Percentiles rank a stretch among this genome's conserved stretches.
Conservation (phyloP, 2,888 invertebrate species). For the Synergus japonicus region DNA sequence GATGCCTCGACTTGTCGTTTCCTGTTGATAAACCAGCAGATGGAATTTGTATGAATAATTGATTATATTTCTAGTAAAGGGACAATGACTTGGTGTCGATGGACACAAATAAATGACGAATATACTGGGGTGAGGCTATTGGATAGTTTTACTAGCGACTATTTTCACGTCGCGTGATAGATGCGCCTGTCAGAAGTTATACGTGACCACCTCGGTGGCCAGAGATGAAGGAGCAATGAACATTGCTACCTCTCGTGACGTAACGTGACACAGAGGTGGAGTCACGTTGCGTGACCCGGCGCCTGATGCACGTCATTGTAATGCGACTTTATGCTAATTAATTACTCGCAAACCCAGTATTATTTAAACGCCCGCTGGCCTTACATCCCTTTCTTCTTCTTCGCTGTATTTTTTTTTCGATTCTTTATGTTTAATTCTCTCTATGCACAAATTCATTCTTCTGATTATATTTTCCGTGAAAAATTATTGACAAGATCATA, state of each 20-base stretch:
- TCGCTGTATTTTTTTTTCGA: conserved; percentile 17
- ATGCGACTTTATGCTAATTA: conserved; percentile 56
- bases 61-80: neutral
- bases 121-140: neutral
- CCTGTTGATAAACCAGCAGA: neutral
- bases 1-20: too few species aligned
- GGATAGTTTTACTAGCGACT: neutral
- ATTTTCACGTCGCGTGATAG: conserved; percentile 26
- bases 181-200: conserved; percentile 19
- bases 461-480: neutral
- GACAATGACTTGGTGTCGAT: neutral
- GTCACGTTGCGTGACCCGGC: conserved; percentile 3
- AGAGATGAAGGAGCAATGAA: conserved; percentile 13
- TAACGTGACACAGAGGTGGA: conserved; percentile 17
- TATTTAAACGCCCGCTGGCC: conserved; percentile 49
- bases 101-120: neutral
- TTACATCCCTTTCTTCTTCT: conserved; percentile 1
- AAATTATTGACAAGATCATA: neutral
- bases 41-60: neutral
- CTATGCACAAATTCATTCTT: neutral
- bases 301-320: conserved; percentile 28
- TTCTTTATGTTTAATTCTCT: neutral
- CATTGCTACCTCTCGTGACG: conserved; percentile 23
- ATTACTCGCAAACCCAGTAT: conserved; percentile 49
- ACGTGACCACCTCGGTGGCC: conserved; percentile 28